Percentiles rank a stretch among this genome's conserved stretches.
Conservation (phyloP, 2,797 vertebrate species). For the Hylomyscus alleni region DNA sequence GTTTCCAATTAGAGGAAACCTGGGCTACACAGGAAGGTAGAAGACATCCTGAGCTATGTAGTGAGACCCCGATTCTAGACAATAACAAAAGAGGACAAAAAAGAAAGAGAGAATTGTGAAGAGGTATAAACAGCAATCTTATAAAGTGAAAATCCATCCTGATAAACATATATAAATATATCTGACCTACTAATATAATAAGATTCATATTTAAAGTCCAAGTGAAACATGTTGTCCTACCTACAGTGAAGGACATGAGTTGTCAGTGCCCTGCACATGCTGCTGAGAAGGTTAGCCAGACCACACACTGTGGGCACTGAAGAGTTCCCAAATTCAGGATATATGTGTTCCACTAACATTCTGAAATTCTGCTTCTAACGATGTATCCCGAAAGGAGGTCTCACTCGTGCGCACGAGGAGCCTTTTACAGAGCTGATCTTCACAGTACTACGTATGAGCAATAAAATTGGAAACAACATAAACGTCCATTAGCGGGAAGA, state of each 20-base stretch:
- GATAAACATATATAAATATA: conserved; percentile 37
- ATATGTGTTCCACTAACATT: background rate
- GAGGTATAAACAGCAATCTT: background rate
- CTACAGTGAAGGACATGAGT: background rate
- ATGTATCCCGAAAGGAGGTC: conserved; percentile 16
- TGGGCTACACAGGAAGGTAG: background rate
- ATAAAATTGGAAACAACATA: conserved; percentile 67
- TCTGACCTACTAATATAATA: background rate
- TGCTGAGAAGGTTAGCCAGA: background rate
- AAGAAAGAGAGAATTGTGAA: background rate
- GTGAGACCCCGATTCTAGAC: background rate
- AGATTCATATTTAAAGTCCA: conserved; percentile 42
- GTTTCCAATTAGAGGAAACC: background rate
- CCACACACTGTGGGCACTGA: background rate
- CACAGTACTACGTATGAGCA: conserved; percentile 47
- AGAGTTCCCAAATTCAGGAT: conserved; percentile 41
- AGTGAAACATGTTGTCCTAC: background rate
- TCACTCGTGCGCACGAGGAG: background rate
- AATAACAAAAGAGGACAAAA: too few relatives aligned
- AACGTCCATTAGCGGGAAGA: conserved; percentile 36
- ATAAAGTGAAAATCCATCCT: background rate
- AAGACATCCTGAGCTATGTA: background rate
- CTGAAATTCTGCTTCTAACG: conserved; percentile 36
- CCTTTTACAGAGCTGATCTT: conserved; percentile 47
- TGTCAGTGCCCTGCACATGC: background rate